Base-by-base conservation (phyloP, 1,140 invertebrate species). In the Drosophila littoralis region DNA sequence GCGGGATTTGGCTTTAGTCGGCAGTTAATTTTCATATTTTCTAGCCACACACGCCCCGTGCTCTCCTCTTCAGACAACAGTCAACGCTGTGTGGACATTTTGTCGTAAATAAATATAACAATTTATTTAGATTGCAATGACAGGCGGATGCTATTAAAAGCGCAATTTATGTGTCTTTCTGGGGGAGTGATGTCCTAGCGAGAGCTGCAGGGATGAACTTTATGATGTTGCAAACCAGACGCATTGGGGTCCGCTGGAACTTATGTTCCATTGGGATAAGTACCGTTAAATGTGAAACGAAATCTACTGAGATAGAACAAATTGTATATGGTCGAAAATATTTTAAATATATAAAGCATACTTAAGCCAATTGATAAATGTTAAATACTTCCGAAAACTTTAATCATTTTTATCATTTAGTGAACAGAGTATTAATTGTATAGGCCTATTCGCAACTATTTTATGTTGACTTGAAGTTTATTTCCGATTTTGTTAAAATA, bases 21-120 rank as follows among this genome's bases (percentile, higher is more conserved):
- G 84, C 85, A 89, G 84, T 89, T 89, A 89, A 89, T 89, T 89
- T 89, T 89, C 84, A 89, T 89, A 89, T 89, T 89, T 89, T 84
- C 83, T 70, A 88, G 83, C 83, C 83, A 50, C 82, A 82, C 76
- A 52, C 68, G 13, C 46, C 57, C 38, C 50, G 15, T 13, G n/a
- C 13, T 17, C 50, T 13, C 10, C 54, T 22, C 15, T 8, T 8
- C 33, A 8, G 10, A 15, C n/a, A 9, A 8, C 51, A 38, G 36
- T 38, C 36, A 40, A 10, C 32, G 13, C 32, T 35, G 45, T 70
- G 52, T 73, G 81, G 67, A 89, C 85, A 89, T 79, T 84, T 80
- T 81, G 81, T 89, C 85, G 85, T 89, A 89, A 89, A 89, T 89
- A 89, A 89, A 89, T 90, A 84, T 89, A 89, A 90, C 84, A 89